Evolutionary conservation across 2,888 invertebrate species (phyloP).

Genomic region (Euspilapteryx auroguttella): DNA sequence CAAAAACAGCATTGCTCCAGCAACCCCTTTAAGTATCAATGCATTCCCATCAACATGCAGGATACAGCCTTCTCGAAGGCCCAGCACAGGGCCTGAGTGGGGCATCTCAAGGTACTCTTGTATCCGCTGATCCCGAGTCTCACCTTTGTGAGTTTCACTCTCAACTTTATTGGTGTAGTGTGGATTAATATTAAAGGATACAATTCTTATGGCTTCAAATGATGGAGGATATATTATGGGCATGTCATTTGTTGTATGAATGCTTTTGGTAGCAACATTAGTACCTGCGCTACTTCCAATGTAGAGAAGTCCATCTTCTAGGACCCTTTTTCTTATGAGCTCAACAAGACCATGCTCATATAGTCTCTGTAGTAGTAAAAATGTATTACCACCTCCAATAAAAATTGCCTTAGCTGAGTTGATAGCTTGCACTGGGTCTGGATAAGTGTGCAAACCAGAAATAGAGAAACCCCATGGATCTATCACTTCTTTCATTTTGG

Average conservation of each 20-base stretch:
- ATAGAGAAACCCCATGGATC: constrained; percentile 67
- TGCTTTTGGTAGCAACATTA: constrained; percentile 78
- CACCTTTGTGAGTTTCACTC: constrained; percentile 71
- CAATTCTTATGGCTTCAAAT: constrained; percentile 70
- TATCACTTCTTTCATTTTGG: constrained; percentile 60
- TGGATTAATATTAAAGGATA: constrained; percentile 85
- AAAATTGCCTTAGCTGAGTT: constrained; percentile 69
- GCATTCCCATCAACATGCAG: constrained; percentile 62
- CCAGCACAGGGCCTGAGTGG: constrained; percentile 64
- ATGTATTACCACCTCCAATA: constrained; percentile 83
- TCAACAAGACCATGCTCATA: constrained; percentile 69
- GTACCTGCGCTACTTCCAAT: constrained; percentile 83
- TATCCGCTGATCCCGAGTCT: constrained; percentile 76
- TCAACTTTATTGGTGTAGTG: constrained; percentile 73
- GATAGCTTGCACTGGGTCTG: constrained; percentile 60
- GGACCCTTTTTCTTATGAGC: constrained; percentile 63
- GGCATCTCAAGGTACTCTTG: constrained; percentile 66
- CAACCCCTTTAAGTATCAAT: constrained; percentile 63
- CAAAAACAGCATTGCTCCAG: constrained; percentile 66
- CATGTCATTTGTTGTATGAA: constrained; percentile 88
- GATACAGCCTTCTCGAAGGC: constrained; percentile 72
- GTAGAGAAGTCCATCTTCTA: constrained; percentile 67
- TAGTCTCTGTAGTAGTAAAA: constrained; percentile 68
- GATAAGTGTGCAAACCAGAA: constrained; percentile 65
- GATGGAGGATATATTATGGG: constrained; percentile 78